phyloP scores from a whole-genome alignment of 2,797 vertebrate species.

The Poecilia wingei region DNA sequence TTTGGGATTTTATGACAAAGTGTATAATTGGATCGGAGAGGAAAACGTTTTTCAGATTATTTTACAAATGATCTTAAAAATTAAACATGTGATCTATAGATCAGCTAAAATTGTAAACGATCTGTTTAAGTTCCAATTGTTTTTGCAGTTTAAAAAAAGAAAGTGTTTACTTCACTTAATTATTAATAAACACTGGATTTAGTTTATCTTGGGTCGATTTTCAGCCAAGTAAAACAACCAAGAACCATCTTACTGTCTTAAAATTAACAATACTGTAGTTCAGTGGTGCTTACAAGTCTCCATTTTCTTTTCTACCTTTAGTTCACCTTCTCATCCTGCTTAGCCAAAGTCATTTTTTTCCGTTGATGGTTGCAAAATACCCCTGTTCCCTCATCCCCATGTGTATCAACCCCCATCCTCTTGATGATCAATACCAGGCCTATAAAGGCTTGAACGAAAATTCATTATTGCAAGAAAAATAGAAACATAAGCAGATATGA shows the following conservation, averaged over 20 bases:
- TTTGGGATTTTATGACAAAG: background rate
- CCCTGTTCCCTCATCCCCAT: conserved; percentile 53
- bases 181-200: conserved; percentile 7
- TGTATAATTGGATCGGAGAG: too few species aligned
- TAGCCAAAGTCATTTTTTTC: conserved; percentile 80
- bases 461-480: conserved; percentile 69
- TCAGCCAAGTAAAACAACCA: background rate
- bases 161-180: conserved; percentile 24
- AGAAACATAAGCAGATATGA: conserved; percentile 21
- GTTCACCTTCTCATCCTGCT: conserved; percentile 69
- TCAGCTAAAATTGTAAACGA: conserved; percentile 10
- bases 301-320: conserved; percentile 57
- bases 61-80: too few species aligned
- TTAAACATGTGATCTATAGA: background rate
- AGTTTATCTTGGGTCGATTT: background rate
- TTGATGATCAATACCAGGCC: conserved; percentile 80
- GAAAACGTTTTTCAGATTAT: too few species aligned
- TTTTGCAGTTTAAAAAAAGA: conserved; percentile 24
- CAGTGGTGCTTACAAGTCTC: conserved; percentile 21
- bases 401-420: conserved; percentile 79
- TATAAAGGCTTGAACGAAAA: conserved; percentile 79
- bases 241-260: background rate
- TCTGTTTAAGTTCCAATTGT: conserved; percentile 54
- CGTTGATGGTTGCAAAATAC: conserved; percentile 76
- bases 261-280: conserved; percentile 32